phyloP scores from a whole-genome alignment of 2,888 invertebrate species.

The Synergus itoensis region DNA sequence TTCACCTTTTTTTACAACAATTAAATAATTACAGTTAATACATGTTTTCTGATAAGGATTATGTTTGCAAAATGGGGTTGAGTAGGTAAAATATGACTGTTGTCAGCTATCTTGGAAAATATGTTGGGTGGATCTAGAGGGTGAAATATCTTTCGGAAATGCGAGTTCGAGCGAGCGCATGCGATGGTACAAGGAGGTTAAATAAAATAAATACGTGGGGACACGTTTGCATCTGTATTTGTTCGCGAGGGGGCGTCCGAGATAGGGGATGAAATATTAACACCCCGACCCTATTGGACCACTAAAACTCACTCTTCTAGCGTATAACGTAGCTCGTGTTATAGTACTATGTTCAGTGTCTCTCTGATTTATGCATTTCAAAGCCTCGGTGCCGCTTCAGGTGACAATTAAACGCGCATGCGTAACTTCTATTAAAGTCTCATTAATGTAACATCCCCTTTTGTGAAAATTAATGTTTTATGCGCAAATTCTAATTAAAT shows the following conservation, averaged over 20 bases:
- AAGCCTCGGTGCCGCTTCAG: constrained; percentile 12
- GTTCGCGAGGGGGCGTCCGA: constrained; percentile 51
- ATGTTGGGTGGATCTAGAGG: neutral
- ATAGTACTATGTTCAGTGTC: neutral
- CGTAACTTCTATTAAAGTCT: constrained; percentile 10
- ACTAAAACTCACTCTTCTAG: constrained; percentile 51
- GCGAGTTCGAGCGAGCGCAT: neutral
- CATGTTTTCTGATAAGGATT: neutral
- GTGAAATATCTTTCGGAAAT: constrained; percentile 26
- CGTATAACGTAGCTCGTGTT: constrained; percentile 13
- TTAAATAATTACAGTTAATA: neutral
- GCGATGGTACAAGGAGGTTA: constrained; percentile 12
- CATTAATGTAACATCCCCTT: constrained; percentile 25
- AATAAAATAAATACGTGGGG: constrained; percentile 22
- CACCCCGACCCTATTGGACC: constrained; percentile 49
- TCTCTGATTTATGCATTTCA: constrained; percentile 22
- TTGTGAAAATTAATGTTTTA: constrained; percentile 6
- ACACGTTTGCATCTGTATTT: constrained; percentile 48
- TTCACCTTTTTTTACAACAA: too few relatives aligned
- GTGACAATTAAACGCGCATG: constrained; percentile 31
- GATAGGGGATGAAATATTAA: constrained; percentile 58
- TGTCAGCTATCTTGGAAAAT: constrained; percentile 6
- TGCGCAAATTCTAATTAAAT: constrained; percentile 17
- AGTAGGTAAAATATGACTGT: constrained; percentile 5
- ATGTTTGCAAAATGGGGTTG: neutral